These are phyloP conservation scores for Stomatorhinus ivindoensis DNA, from an alignment of 2,113 vertebrate genomes.

Conservation along the genomic window DNA sequence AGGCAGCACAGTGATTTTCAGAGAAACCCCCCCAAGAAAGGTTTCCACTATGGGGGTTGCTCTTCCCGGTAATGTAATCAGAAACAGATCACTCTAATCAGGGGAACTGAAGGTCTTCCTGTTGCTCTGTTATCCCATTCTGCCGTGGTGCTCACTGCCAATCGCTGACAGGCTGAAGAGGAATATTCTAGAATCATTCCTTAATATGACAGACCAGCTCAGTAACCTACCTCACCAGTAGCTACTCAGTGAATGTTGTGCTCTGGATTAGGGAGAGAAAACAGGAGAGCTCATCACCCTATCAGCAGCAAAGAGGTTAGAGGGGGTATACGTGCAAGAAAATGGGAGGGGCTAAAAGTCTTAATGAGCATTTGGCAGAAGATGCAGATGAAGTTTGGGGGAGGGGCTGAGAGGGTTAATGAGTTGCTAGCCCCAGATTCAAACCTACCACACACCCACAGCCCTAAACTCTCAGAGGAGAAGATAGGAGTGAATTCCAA, in stretches of 20 bases:
- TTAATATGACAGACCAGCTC: conserved; percentile 22
- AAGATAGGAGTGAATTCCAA: not conserved
- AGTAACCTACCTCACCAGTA: conserved; percentile 23
- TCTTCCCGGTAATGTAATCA: conserved; percentile 12
- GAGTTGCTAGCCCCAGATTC: not conserved
- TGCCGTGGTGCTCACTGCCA: not conserved
- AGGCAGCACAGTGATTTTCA: not conserved
- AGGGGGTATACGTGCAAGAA: not conserved
- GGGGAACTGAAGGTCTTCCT: conserved; percentile 33
- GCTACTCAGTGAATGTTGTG: conserved; percentile 9
- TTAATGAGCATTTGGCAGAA: not conserved
- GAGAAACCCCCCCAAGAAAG: not conserved
- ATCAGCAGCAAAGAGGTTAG: not conserved
- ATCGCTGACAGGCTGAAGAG: not conserved
- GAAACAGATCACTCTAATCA: conserved; percentile 36
- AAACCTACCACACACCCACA: not conserved
- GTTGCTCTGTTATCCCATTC: conserved; percentile 26
- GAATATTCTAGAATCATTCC: not conserved
- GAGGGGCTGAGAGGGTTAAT: not conserved
- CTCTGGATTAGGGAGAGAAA: not conserved
- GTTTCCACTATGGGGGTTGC: not conserved
- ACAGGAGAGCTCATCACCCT: not conserved
- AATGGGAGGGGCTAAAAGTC: not conserved
- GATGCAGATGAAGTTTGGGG: not conserved
- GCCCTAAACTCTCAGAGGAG: not conserved